A percentile compares a stretch with the other conserved stretches of the same genome.
phyloP scores from a whole-genome alignment of 2,797 vertebrate genomes.

The Poecile montanus region DNA sequence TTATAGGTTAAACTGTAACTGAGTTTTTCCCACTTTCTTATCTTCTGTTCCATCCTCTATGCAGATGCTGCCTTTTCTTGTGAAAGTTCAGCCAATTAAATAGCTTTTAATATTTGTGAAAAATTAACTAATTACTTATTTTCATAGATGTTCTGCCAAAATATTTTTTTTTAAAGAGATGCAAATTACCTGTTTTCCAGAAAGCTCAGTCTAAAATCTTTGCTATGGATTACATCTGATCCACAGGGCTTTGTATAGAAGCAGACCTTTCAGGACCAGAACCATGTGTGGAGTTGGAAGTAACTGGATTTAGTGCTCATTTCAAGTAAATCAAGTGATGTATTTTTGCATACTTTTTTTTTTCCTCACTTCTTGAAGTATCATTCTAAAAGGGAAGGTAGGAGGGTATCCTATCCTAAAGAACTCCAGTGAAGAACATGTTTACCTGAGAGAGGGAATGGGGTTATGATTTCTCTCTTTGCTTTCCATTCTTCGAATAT shows the following conservation, averaged over 20 bases:
- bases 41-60: not conserved
- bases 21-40: not conserved
- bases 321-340: not conserved
- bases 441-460: not conserved
- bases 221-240: not conserved
- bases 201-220: not conserved
- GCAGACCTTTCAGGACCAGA: not conserved
- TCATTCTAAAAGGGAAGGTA: not conserved
- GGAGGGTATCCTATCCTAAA: not conserved
- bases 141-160: not conserved
- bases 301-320: not conserved
- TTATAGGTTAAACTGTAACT: not conserved
- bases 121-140: not conserved
- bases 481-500: not conserved
- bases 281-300: not conserved
- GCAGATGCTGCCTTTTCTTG: not conserved
- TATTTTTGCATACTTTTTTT: not conserved
- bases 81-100: not conserved
- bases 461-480: not conserved
- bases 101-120: not conserved
- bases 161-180: not conserved
- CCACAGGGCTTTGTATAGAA: rapidly evolving
- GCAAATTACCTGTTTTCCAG: not conserved
- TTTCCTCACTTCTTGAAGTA: not conserved
- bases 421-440: not conserved